These are phyloP conservation scores for Pemphigus obesinymphae DNA, from an alignment of 1,140 invertebrate species.

Conservation along the genomic window DNA sequence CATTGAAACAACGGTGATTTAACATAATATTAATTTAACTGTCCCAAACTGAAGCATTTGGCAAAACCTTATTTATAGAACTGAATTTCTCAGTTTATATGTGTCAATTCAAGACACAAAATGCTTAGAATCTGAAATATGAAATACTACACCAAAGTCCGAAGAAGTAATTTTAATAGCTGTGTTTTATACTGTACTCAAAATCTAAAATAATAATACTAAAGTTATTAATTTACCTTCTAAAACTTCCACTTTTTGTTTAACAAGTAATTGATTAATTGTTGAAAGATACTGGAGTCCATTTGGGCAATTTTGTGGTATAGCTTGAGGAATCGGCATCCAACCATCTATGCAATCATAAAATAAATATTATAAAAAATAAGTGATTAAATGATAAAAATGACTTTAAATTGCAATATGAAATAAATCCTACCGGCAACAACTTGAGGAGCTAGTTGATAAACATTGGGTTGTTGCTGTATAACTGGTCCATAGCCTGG, in stretches of 20 bases:
- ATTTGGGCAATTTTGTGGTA: slow-evolving; percentile 72
- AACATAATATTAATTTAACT: too few relatives aligned
- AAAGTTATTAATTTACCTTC: slow-evolving; percentile 59
- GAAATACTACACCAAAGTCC: too few relatives aligned
- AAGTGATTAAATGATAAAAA: too few relatives aligned
- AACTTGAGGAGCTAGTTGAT: slow-evolving; percentile 17
- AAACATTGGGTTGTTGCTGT: neutral
- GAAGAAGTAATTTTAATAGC: too few relatives aligned
- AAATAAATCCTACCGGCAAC: neutral
- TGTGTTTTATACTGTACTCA: too few relatives aligned
- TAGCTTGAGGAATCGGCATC: slow-evolving; percentile 69
- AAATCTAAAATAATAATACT: neutral
- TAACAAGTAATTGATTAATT: slow-evolving; percentile 81
- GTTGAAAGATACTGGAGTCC: slow-evolving; percentile 89
- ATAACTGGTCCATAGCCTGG: slow-evolving; percentile 18
- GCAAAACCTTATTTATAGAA: too few relatives aligned
- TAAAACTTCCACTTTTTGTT: slow-evolving; percentile 80
- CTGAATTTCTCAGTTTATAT: too few relatives aligned
- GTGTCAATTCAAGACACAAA: too few relatives aligned
- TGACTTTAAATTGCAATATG: neutral
- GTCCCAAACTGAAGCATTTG: too few relatives aligned
- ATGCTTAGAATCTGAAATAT: too few relatives aligned
- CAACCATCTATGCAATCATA: slow-evolving; percentile 63
- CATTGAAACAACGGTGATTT: too few relatives aligned
- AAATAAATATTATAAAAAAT: neutral